phyloP scores from a whole-genome alignment of 2,113 vertebrate species.

The Lasiurus borealis region DNA sequence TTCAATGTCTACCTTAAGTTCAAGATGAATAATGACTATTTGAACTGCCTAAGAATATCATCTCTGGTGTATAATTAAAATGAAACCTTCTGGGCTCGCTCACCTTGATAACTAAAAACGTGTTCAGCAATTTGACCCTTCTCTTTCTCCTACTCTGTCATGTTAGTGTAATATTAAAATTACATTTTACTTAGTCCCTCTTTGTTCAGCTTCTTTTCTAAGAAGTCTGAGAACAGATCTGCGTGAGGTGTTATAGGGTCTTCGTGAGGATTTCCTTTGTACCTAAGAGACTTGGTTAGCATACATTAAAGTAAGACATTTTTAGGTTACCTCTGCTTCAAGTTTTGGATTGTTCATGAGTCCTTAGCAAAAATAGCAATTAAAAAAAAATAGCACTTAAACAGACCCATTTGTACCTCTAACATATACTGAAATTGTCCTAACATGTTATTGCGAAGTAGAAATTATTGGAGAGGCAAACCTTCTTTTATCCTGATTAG shows the following conservation, averaged over 20 bases:
- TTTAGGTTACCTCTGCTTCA: conserved; percentile 74
- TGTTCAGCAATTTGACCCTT: conserved; percentile 51
- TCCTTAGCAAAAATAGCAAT: conserved; percentile 69
- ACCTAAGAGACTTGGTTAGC: conserved; percentile 64
- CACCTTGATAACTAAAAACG: conserved; percentile 64
- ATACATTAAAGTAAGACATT: conserved; percentile 73
- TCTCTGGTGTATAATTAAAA: conserved; percentile 61
- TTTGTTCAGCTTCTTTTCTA: conserved; percentile 71
- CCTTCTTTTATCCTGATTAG: conserved; percentile 49
- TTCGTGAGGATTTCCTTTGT: conserved; percentile 63
- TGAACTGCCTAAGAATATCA: background rate
- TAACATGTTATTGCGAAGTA: conserved; percentile 53
- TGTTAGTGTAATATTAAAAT: conserved; percentile 42
- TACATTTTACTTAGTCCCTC: conserved; percentile 50
- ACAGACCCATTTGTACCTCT: conserved; percentile 57
- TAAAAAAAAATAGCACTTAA: conserved; percentile 62
- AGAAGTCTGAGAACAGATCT: conserved; percentile 67
- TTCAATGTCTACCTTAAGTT: conserved; percentile 49
- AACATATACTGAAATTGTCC: conserved; percentile 59
- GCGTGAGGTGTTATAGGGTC: conserved; percentile 47
- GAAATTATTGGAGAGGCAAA: conserved; percentile 33
- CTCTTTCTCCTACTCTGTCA: conserved; percentile 25
- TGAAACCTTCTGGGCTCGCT: conserved; percentile 28
- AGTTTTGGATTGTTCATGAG: conserved; percentile 77
- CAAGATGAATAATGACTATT: conserved; percentile 66